Evolutionary conservation across 2,888 invertebrate genomes (phyloP).

Genomic region (Plusia festucae): DNA sequence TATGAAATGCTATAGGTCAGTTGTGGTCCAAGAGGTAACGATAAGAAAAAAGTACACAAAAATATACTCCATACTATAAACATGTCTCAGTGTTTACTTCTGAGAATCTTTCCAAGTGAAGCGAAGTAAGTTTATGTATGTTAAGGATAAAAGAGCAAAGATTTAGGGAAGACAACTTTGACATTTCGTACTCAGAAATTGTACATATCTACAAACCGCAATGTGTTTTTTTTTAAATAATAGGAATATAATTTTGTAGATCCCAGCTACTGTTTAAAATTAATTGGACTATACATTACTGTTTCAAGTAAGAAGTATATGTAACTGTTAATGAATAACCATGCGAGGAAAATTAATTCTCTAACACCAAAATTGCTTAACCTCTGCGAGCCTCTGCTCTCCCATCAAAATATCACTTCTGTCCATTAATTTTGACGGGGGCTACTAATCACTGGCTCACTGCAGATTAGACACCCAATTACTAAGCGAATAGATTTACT

Average conservation of each 20-base stretch:
- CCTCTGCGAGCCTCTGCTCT: constrained; percentile 4
- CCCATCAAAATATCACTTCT: not conserved
- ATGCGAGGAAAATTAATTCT: not conserved
- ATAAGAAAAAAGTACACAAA: constrained; percentile 10
- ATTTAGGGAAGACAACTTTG: not conserved
- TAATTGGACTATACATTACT: too few relatives aligned
- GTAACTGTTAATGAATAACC: not conserved
- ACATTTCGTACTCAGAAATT: not conserved
- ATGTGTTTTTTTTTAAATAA: too few relatives aligned
- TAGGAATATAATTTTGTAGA: too few relatives aligned
- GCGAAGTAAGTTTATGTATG: constrained; percentile 24
- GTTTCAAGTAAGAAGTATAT: not conserved
- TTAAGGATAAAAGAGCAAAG: constrained; percentile 19
- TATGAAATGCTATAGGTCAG: constrained; percentile 32
- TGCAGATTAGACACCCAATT: constrained; percentile 1
- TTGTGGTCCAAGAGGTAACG: constrained; percentile 21
- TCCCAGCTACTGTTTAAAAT: too few relatives aligned
- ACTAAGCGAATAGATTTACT: not conserved
- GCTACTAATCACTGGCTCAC: constrained; percentile 4
- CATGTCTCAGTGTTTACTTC: constrained; percentile 21
- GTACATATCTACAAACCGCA: too few relatives aligned
- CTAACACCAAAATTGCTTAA: not conserved
- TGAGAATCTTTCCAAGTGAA: constrained; percentile 22
- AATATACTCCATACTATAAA: constrained; percentile 22
- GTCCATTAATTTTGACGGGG: constrained; percentile 1